Base-by-base conservation (phyloP, 2,113 vertebrate genomes). In the Plotosus lineatus region DNA sequence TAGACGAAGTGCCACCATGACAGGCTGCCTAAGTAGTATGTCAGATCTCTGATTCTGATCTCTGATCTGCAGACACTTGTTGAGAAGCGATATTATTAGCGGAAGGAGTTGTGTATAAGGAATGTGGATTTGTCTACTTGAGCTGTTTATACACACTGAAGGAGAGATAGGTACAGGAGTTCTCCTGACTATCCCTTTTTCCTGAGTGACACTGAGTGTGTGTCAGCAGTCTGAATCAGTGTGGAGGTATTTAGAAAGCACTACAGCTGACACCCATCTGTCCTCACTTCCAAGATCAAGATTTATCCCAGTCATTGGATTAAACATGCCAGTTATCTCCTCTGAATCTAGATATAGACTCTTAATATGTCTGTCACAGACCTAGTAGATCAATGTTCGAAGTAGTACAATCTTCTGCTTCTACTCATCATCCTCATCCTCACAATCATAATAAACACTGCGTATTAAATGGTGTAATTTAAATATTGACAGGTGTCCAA, bases 281-380 rank as follows among this genome's bases (percentile, higher is more conserved):
- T 51, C 76, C 31, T n/a, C 83, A 82, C 65, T 51, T 82, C 77
- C 79, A 77, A n/a, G 58, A 82, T 84, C 84, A 78, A 82, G 80
- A 78, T 82, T 78, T 36, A 77, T 74, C 51, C 40, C 19, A 36
- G 60, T n/a, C 60, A 33, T 17, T n/a, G 31, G 46, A 76, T 83
- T 73, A 60, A 80, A 68, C 68, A 56, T 81, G 73, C 26, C 50
- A 21, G 63, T 28, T 42, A 19, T 56, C 42, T 83, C 50, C 5
- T 73, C 4, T 50, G 28, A 23, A 21, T 53, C 17, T 73, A 75
- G 42, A 42, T 38, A 48, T 26, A 17, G 38, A 65, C 21, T 28
- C 36, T 46, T 56, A 11, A 38, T 1, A 46, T 15, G 50, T 73
- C 40, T 9, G 15, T 78, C 71, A 21, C 11, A 78, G 26, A 33